A percentile compares a stretch with the other conserved stretches of the same genome.
phyloP scores from a whole-genome alignment of 2,888 invertebrate species.

The Acrocyrtus sp. region DNA sequence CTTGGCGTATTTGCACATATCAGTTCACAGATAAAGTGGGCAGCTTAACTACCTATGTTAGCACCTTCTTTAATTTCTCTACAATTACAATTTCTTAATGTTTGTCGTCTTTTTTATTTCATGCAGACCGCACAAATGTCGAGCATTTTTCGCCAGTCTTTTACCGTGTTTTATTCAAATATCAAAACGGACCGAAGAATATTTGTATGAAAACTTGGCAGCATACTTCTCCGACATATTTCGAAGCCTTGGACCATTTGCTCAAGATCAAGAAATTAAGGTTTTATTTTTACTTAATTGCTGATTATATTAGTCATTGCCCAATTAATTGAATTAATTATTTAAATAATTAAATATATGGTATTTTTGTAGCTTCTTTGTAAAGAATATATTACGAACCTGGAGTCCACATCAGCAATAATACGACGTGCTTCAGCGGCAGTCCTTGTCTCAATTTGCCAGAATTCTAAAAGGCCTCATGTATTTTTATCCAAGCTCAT shows the following conservation, averaged over 20 bases:
- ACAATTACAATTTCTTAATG: neutral
- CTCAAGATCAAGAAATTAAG: conserved; percentile 78
- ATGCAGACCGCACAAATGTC: conserved; percentile 77
- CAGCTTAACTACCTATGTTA: neutral
- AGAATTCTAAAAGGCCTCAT: conserved; percentile 78
- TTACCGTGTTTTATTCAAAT: conserved; percentile 80
- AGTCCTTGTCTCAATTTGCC: conserved; percentile 82
- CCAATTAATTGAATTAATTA: neutral
- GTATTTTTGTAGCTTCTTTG: conserved; percentile 71
- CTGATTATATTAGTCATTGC: too few relatives aligned
- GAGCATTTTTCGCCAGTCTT: conserved; percentile 80
- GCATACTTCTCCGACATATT: conserved; percentile 75
- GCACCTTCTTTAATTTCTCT: neutral
- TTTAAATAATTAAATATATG: too few relatives aligned
- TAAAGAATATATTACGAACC: conserved; percentile 75
- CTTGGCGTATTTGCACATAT: conserved; percentile 66
- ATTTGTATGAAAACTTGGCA: conserved; percentile 76
- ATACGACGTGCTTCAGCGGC: conserved; percentile 84
- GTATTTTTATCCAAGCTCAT: conserved; percentile 77
- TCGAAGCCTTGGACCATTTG: conserved; percentile 75
- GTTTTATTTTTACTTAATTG: too few relatives aligned
- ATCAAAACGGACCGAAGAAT: conserved; percentile 77
- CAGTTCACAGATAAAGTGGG: conserved; percentile 58
- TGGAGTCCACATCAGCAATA: conserved; percentile 75
- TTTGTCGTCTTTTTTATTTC: conserved; percentile 7